These are phyloP conservation scores for Rallus crepitans DNA, from an alignment of 2,797 vertebrate genomes.

Conservation along the genomic window DNA sequence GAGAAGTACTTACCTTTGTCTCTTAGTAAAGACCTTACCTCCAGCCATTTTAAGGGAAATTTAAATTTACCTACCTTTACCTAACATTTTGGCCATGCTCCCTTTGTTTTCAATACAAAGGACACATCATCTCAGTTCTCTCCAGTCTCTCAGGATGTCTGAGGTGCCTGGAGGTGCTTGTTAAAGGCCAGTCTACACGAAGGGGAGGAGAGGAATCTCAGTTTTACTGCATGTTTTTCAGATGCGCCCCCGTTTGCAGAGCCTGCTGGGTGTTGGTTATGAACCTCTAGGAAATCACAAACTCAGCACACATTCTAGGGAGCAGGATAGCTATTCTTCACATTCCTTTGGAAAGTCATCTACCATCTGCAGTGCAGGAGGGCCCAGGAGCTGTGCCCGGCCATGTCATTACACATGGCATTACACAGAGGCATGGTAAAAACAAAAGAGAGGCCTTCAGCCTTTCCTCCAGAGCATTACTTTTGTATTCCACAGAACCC, in stretches of 20 bases:
- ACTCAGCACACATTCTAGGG: neutral
- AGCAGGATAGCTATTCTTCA: neutral
- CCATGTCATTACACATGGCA: neutral
- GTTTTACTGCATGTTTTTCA: neutral
- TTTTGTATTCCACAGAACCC: neutral
- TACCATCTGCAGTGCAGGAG: neutral
- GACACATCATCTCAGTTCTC: neutral
- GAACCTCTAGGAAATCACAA: neutral
- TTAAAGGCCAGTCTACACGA: neutral
- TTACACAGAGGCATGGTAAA: neutral
- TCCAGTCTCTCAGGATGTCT: no score
- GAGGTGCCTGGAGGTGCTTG: neutral
- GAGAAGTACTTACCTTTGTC: neutral
- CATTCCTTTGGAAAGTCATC: neutral
- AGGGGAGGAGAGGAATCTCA: neutral
- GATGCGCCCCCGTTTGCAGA: neutral
- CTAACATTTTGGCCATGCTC: neutral
- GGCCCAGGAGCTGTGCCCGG: neutral
- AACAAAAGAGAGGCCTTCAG: neutral
- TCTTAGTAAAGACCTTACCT: neutral
- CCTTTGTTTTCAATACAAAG: neutral
- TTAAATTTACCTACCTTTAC: neutral
- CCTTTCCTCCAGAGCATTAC: neutral
- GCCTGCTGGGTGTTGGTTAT: neutral
- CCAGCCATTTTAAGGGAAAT: neutral